Evolutionary conservation across 2,888 invertebrate genomes (phyloP).

Genomic region (Tipula vernalis): DNA sequence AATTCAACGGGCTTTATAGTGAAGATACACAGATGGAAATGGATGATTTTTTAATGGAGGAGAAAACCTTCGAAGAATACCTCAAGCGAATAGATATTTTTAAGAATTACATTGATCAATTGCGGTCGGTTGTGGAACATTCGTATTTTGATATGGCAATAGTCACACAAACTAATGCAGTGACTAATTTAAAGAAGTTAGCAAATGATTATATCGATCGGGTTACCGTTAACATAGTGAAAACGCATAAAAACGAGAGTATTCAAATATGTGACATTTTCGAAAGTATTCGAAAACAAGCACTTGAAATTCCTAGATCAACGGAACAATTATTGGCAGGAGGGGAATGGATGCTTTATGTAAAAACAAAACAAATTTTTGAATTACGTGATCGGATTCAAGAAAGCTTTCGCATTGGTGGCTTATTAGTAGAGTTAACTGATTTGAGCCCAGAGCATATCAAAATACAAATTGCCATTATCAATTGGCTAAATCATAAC

Average conservation of each 20-base stretch:
- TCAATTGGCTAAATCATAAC: constrained; percentile 65
- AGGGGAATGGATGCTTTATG: constrained; percentile 67
- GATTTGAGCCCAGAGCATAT: constrained; percentile 62
- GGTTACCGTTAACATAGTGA: constrained; percentile 49
- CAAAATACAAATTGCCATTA: constrained; percentile 63
- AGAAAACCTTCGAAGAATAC: constrained; percentile 44
- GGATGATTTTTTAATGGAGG: constrained; percentile 37
- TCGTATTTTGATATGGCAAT: constrained; percentile 55
- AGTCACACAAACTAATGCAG: constrained; percentile 49
- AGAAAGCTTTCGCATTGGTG: constrained; percentile 46
- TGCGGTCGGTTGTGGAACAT: constrained; percentile 48
- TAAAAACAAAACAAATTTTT: constrained; percentile 57
- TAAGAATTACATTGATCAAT: constrained; percentile 44
- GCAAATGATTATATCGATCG: constrained; percentile 45
- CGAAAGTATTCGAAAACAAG: constrained; percentile 52
- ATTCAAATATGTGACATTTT: constrained; percentile 57
- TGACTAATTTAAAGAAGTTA: constrained; percentile 45
- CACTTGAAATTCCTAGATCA: constrained; percentile 58
- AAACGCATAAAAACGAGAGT: constrained; percentile 51
- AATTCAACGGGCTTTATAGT: constrained; percentile 46
- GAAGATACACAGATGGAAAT: constrained; percentile 37
- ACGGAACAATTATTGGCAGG: constrained; percentile 72
- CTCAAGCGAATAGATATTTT: constrained; percentile 48
- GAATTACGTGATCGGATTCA: constrained; percentile 57
- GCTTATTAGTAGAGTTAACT: constrained; percentile 63